A percentile compares a stretch with the other conserved stretches of the same genome.
Evolutionary conservation across 1,140 invertebrate species (phyloP).

Genomic region (Bombus haemorrhoidalis): DNA sequence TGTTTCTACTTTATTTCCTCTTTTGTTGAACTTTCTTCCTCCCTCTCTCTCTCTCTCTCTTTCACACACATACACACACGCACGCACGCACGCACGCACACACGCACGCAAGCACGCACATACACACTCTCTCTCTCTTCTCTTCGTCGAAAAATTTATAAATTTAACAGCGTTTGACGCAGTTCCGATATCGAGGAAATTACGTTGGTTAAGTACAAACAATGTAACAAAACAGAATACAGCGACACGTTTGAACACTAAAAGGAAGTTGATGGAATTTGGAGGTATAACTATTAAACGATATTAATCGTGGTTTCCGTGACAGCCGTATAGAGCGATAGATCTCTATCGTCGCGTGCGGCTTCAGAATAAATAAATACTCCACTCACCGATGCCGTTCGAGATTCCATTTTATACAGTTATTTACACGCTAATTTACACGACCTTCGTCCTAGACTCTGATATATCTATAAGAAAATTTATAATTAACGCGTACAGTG

Average conservation of each 20-base stretch:
- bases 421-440: slow-evolving; percentile 83
- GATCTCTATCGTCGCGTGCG: background rate
- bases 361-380: slow-evolving; percentile 49
- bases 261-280: background rate
- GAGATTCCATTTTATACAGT: slow-evolving; percentile 76
- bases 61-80: rapidly evolving
- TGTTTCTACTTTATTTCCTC: background rate
- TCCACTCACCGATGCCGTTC: slow-evolving; percentile 13
- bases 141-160: no score
- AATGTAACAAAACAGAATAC: no score
- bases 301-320: background rate
- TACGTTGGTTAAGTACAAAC: background rate
- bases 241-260: background rate
- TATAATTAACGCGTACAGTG: background rate
- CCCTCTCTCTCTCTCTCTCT: no score
- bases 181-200: background rate
- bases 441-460: slow-evolving; percentile 49
- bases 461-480: slow-evolving; percentile 28
- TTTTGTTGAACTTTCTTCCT: background rate
- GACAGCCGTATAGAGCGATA: background rate
- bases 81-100: rapidly evolving
- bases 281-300: background rate
- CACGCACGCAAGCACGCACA: rapidly evolving
- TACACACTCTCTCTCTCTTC: rapidly evolving
- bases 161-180: background rate